A percentile compares a stretch with the other conserved stretches of the same genome.
phyloP scores from a whole-genome alignment of 2,113 vertebrate genomes.

The Oostethus manadensis region DNA sequence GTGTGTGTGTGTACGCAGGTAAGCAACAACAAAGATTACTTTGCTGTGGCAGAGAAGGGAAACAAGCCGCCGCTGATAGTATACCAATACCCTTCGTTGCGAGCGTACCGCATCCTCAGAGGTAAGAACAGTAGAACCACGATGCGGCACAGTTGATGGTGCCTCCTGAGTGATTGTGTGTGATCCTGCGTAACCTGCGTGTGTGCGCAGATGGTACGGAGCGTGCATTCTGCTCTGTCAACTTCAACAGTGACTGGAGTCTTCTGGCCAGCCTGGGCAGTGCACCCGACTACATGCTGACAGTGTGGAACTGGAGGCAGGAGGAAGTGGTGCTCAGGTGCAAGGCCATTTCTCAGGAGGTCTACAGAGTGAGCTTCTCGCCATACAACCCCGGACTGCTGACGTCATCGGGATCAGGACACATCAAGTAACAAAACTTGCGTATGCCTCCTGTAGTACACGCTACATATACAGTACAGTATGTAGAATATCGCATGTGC shows the following conservation, averaged over 20 bases:
- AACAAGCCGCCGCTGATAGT: conserved; percentile 78
- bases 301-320: conserved; percentile 89
- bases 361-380: conserved; percentile 86
- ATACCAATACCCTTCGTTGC: conserved; percentile 84
- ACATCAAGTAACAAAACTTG: conserved; percentile 81
- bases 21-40: conserved; percentile 75
- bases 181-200: neutral
- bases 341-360: conserved; percentile 87
- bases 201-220: conserved; percentile 79
- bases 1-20: conserved; percentile 72
- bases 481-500: no score
- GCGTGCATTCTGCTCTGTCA: conserved; percentile 74
- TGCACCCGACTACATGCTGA: conserved; percentile 83
- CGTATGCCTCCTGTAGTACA: neutral
- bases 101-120: conserved; percentile 78
- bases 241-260: conserved; percentile 78
- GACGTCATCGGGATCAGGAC: conserved; percentile 82
- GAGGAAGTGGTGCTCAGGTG: conserved; percentile 79
- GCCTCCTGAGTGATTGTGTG: neutral
- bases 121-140: conserved; percentile 58
- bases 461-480: no score
- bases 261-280: conserved; percentile 84
- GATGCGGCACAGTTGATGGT: neutral
- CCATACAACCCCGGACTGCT: conserved; percentile 80
- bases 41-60: conserved; percentile 88